Evolutionary conservation across 2,113 vertebrate species (phyloP), one percentile per base, ranked within the genome.

Genomic region (Anthoscopus minutus): DNA sequence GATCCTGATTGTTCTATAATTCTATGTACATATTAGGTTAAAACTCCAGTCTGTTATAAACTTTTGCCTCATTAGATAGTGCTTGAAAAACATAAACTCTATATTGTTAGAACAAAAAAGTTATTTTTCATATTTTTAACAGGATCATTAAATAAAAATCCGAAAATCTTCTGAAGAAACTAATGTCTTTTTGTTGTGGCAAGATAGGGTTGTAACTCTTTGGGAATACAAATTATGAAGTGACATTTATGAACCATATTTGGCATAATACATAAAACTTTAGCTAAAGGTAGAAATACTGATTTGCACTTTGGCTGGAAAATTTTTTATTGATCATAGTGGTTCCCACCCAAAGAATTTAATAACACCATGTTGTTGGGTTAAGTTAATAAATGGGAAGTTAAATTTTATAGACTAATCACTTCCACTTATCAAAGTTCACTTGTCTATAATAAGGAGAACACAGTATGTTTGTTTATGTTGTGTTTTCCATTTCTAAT

Each of bases 161-260:
- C 91, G 81, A 95, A 77, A 54, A 86, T 54, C n/a, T 81, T 42
- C 66, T 92, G 47, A 95, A 97, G 77, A 69, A 95, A 96, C 40
- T 81, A 40, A 56, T 82, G 33, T 22, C 20, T 50, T 88, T 95
- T 92, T 76, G 60, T 62, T 94, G 54, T 91, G 64, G 27, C 47
- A 67, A 86, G 81, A 57, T 82, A 65, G 37, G 70, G 38, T 42
- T 96, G 62, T 96, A 87, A 94, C 64, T 96, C 89, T 86, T 94
- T 83, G 74, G 72, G 94, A 90, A 96, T 97, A 96, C 61, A 96
- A 96, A 97, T 96, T 94, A 81, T 69, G 61, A 96, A 74, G n/a
- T 95, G 90, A 94, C 65, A 44, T 96, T 97, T 98, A 97, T 95
- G 74, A 94, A 93, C 92, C 94, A 28, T 89, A 53, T 97, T 97